These are phyloP conservation scores for Anastatus disparis DNA, from an alignment of 1,140 invertebrate species.

Conservation along the genomic window DNA sequence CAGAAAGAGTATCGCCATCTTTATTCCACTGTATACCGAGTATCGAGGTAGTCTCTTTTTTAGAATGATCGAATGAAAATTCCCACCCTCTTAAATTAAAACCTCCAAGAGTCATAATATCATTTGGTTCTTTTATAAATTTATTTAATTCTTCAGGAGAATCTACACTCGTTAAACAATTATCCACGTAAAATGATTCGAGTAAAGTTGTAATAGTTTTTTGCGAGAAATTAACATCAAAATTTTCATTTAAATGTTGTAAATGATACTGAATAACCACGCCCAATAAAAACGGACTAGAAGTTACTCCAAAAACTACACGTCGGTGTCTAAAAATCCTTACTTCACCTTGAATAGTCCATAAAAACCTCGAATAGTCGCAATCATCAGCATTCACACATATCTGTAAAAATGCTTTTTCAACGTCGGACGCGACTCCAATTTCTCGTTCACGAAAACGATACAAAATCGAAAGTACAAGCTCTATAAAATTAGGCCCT, in stretches of 20 bases:
- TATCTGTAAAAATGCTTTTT: too few relatives aligned
- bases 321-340: not conserved
- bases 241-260: not conserved
- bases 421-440: not conserved
- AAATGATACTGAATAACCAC: not conserved
- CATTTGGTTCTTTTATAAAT: conserved; percentile 10
- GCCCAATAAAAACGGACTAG: not conserved
- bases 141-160: not conserved
- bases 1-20: not conserved
- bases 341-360: not conserved
- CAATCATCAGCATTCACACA: not conserved
- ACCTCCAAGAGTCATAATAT: conserved; percentile 9
- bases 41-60: not conserved
- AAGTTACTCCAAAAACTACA: not conserved
- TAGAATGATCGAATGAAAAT: not conserved
- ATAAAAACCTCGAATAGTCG: not conserved
- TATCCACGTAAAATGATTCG: not conserved
- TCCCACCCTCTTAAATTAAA: conserved; percentile 36
- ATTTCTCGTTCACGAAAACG: not conserved
- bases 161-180: conserved; percentile 2
- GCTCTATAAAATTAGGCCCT: not conserved
- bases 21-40: conserved; percentile 30
- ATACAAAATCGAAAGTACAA: not conserved
- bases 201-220: not conserved
- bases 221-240: not conserved